phyloP scores from a whole-genome alignment of 2,888 invertebrate genomes.

The Ypsolopha scabrella region DNA sequence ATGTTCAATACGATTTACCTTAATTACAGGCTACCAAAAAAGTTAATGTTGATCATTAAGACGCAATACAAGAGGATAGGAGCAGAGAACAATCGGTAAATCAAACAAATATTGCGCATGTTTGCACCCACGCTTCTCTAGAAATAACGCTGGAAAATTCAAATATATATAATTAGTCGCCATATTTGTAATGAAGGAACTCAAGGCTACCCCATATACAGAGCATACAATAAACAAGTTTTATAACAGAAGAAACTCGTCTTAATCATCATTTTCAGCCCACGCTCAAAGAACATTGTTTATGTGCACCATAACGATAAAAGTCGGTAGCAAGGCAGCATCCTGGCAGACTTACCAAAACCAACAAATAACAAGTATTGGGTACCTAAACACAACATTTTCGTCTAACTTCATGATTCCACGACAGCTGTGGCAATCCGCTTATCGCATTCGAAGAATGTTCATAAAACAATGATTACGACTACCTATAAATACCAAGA shows the following conservation, averaged over 20 bases:
- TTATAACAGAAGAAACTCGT: slow-evolving; percentile 53
- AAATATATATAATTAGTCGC: slow-evolving; percentile 56
- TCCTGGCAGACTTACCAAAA: neutral
- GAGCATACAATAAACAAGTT: slow-evolving; percentile 59
- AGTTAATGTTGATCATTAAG: slow-evolving; percentile 11
- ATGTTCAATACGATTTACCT: slow-evolving; percentile 11
- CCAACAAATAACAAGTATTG: neutral
- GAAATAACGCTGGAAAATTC: slow-evolving; percentile 56
- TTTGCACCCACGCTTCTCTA: slow-evolving; percentile 41
- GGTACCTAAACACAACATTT: neutral
- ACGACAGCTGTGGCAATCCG: too few species aligned
- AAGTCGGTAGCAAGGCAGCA: too few species aligned
- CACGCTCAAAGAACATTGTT: slow-evolving; percentile 41
- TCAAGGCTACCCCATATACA: slow-evolving; percentile 58
- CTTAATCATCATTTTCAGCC: slow-evolving; percentile 52
- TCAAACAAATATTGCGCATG: slow-evolving; percentile 35
- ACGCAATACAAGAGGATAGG: slow-evolving; percentile 3
- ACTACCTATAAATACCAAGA: too few species aligned
- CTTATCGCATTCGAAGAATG: too few species aligned
- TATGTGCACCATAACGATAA: slow-evolving; percentile 18
- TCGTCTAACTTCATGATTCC: neutral
- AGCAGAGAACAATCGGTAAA: slow-evolving; percentile 22
- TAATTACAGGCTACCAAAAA: neutral
- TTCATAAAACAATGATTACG: too few species aligned
- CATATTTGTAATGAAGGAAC: slow-evolving; percentile 49